Evolutionary conservation across 1,140 invertebrate genomes (phyloP), one percentile per base, ranked within the genome.

Genomic region (Dinoponera quadriceps): DNA sequence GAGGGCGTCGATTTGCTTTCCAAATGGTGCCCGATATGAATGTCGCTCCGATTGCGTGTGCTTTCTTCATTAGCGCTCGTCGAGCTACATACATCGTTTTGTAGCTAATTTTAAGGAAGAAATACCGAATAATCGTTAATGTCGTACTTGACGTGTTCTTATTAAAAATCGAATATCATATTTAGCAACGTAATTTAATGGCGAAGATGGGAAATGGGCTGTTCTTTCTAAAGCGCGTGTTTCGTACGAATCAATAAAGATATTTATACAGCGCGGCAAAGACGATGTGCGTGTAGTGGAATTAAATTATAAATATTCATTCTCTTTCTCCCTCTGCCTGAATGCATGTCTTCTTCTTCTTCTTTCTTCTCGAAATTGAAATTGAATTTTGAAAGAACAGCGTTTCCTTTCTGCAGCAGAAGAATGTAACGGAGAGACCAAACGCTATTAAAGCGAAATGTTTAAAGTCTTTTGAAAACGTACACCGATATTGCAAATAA

Each of bases 21-120:
- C 63, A 68, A 55, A 78, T 78, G 18, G 22, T 3, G 4, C 20
- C 27, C 49, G 7, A 44, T 57, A 57, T 55, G 69, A 69, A 78
- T 49, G 7, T 57, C 51, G 63, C 29, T 44, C 18, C 29, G 49
- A 44, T 68, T 55, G 27, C 48, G 44, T 29, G 33, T 44, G 33
- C 14, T 80, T 69, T 57, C 65, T 80, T 71, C 29, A 48, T 80
- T 69, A 57, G 66, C 33, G 22, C 22, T 51, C 16, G 44, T 25
- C 16, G 49, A 25, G 16, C 2, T 29, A 38, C 69, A 44, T 59
- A 44, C 33, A 20, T 14, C 33, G 51, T 4, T 57, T 44, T 71
- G 22, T 54, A 66, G 66, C 5, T 38, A 13, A 29, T 1, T 57
- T 71, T 71, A 3, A n/a, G 29, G 20, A 27, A 44, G 18, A 80